These are phyloP conservation scores for Oscheius sp. DNA, from an alignment of 2,888 invertebrate genomes.

Conservation along the genomic window DNA sequence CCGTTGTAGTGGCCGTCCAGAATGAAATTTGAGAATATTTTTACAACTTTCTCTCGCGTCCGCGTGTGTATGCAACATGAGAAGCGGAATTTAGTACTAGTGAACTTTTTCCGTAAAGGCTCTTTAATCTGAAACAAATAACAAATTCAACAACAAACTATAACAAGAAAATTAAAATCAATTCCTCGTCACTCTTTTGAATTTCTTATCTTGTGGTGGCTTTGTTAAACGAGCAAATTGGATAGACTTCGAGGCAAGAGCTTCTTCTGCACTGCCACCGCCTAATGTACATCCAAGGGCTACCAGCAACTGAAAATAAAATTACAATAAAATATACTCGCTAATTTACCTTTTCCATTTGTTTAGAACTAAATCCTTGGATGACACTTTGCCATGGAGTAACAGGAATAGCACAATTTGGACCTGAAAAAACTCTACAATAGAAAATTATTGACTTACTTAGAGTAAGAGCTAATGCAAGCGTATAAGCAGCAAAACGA, in stretches of 20 bases:
- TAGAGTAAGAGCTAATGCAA: slow-evolving; percentile 46
- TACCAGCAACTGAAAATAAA: slow-evolving; percentile 42
- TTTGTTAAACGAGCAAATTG: slow-evolving; percentile 45
- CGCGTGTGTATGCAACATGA: neutral
- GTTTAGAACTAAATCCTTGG: slow-evolving; percentile 11
- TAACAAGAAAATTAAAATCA: neutral
- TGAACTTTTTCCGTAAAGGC: too few relatives aligned
- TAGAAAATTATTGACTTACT: slow-evolving; percentile 1
- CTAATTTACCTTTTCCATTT: slow-evolving; percentile 23
- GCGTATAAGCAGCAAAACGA: slow-evolving; percentile 49
- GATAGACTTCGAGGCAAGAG: slow-evolving; percentile 41
- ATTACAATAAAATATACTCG: too few relatives aligned
- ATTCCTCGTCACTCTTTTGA: neutral
- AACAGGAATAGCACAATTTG: slow-evolving; percentile 18
- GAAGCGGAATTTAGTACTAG: too few relatives aligned
- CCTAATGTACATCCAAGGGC: slow-evolving; percentile 51
- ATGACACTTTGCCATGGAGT: slow-evolving; percentile 25
- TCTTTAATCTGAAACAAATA: too few relatives aligned
- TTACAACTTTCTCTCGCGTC: neutral
- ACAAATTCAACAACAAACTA: neutral
- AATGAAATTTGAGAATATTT: slow-evolving; percentile 16
- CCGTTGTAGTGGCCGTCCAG: neutral
- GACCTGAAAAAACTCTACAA: slow-evolving; percentile 15
- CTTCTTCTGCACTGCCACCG: slow-evolving; percentile 39
- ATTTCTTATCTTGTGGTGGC: slow-evolving; percentile 37